A percentile compares a stretch with the other conserved stretches of the same genome.
phyloP scores from a whole-genome alignment of 2,888 invertebrate species.

The Azorinus chamasolen region DNA sequence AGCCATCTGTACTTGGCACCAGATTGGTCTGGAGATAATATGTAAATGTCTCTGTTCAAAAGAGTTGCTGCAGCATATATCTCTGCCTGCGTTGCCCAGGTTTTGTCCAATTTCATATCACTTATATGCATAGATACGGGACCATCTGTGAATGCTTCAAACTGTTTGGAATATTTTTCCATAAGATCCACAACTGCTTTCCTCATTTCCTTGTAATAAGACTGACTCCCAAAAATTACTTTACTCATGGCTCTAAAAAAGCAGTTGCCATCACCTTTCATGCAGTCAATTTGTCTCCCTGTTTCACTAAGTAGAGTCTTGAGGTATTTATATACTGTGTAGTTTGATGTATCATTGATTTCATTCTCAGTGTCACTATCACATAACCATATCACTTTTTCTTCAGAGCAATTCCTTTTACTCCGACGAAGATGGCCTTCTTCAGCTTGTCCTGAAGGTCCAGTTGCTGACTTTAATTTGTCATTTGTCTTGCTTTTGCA shows the following conservation, averaged over 20 bases:
- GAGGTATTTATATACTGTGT: constrained; percentile 69
- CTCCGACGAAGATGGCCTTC: no score
- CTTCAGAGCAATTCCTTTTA: no score
- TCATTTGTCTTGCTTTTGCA: no score
- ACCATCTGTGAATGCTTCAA: constrained; percentile 76
- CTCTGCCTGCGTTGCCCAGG: constrained; percentile 80
- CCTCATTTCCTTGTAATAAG: constrained; percentile 75
- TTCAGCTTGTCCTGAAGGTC: no score
- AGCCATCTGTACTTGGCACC: constrained; percentile 76
- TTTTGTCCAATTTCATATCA: constrained; percentile 70
- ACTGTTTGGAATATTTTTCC: constrained; percentile 70
- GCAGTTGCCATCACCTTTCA: constrained; percentile 81
- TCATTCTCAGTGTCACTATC: constrained; percentile 42
- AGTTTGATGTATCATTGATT: constrained; percentile 64
- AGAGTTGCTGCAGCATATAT: constrained; percentile 80
- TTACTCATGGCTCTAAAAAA: constrained; percentile 81
- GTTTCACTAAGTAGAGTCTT: constrained; percentile 63
- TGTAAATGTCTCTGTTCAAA: constrained; percentile 75
- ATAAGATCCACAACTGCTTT: constrained; percentile 77
- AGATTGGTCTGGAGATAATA: constrained; percentile 76
- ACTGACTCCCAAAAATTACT: constrained; percentile 75
- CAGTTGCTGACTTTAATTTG: no score
- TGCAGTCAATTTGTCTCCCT: constrained; percentile 75
- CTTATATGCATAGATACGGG: constrained; percentile 68
- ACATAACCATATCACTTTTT: background rate